Evolutionary conservation across 2,797 vertebrate species (phyloP).

Genomic region (Vultur gryphus): DNA sequence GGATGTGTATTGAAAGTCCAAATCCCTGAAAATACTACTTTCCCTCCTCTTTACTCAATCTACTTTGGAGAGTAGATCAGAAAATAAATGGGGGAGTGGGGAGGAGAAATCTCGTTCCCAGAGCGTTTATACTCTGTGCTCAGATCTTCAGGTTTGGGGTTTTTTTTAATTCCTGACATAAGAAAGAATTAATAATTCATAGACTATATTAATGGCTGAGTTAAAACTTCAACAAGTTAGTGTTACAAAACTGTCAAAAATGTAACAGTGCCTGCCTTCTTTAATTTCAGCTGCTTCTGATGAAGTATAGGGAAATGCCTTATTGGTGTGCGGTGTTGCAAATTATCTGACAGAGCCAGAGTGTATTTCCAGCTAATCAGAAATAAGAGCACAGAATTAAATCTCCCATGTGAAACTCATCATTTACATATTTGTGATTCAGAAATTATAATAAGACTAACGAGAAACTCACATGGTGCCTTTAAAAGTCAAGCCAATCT

Average conservation of each 20-base stretch:
- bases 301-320: constrained; percentile 80
- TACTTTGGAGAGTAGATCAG: not conserved
- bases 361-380: constrained; percentile 84
- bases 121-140: constrained; percentile 20
- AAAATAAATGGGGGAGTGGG: not conserved
- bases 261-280: constrained; percentile 74
- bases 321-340: constrained; percentile 84
- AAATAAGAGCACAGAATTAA: constrained; percentile 85
- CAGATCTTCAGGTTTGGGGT: constrained; percentile 11
- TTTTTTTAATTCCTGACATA: constrained; percentile 51
- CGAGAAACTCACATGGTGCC: constrained; percentile 75
- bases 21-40: not conserved
- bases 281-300: constrained; percentile 73
- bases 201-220: constrained; percentile 72
- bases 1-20: not conserved
- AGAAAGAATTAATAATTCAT: constrained; percentile 79
- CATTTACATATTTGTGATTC: constrained; percentile 90
- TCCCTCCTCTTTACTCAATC: not conserved
- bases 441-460: constrained; percentile 87
- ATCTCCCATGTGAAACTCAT: constrained; percentile 79
- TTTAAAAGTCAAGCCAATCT: constrained; percentile 79
- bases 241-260: constrained; percentile 78
- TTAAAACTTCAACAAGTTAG: constrained; percentile 79
- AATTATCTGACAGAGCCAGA: constrained; percentile 84
- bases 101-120: constrained; percentile 2